phyloP scores from a whole-genome alignment of 2,888 invertebrate genomes.

The Cetonia aurata region DNA sequence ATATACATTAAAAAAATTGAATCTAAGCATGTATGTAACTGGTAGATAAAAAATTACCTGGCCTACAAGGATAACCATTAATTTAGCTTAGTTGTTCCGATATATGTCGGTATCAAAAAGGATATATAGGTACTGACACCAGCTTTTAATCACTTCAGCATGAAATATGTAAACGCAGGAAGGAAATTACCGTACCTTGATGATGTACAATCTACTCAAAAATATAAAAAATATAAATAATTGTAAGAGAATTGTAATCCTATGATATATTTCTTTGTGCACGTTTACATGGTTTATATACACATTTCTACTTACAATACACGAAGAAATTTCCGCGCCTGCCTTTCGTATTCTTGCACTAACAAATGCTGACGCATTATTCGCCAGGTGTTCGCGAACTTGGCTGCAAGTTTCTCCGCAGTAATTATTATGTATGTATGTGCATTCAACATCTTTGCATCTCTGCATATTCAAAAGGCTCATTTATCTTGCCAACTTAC shows the following conservation, averaged over 20 bases:
- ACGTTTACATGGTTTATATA: background rate
- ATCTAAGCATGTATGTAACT: background rate
- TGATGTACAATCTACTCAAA: no score
- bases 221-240: no score
- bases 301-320: background rate
- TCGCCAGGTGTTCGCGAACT: background rate
- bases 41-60: background rate
- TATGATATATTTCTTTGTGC: no score
- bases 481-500: slow-evolving; percentile 27
- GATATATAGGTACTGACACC: no score
- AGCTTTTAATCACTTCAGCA: no score
- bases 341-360: background rate
- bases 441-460: slow-evolving; percentile 21
- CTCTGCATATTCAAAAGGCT: slow-evolving; percentile 25
- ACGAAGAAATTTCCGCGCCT: background rate
- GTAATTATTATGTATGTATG: slow-evolving; percentile 25
- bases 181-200: no score
- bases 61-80: no score
- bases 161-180: no score
- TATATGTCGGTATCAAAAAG: no score
- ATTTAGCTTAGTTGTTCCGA: no score
- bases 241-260: no score
- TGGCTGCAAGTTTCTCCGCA: slow-evolving; percentile 5
- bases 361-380: slow-evolving; percentile 1
- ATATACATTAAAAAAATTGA: background rate